Conservation (phyloP, 2,797 vertebrate genomes). For the Poecile montanus region DNA sequence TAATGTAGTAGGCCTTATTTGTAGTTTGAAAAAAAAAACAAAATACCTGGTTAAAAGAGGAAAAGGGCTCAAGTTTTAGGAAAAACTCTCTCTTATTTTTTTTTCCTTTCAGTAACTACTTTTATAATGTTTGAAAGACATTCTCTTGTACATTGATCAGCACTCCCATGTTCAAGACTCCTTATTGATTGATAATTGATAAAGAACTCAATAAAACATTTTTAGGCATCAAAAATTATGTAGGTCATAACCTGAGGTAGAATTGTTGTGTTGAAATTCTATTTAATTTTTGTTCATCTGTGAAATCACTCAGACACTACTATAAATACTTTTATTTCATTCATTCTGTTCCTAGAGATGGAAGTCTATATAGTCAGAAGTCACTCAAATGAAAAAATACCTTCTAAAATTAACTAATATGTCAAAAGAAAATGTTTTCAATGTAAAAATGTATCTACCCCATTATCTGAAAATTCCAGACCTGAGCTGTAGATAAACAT, state of each 20-base stretch:
- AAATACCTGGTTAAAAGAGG: neutral
- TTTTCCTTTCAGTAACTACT: neutral
- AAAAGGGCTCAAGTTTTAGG: neutral
- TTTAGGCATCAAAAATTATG: neutral
- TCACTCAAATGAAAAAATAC: neutral
- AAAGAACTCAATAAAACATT: neutral
- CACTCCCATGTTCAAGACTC: neutral
- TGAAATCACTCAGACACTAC: neutral
- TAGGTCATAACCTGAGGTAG: neutral
- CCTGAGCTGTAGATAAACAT: neutral
- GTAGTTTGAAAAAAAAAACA: neutral
- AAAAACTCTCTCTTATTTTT: fast-evolving
- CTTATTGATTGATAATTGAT: neutral
- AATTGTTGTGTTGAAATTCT: neutral
- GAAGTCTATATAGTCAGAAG: neutral
- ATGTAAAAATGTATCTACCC: neutral
- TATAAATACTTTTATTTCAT: neutral
- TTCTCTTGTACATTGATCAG: neutral
- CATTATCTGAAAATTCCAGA: neutral
- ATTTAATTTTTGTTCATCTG: neutral
- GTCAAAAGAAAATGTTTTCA: neutral
- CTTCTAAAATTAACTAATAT: neutral
- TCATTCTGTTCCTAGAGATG: neutral
- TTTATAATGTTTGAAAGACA: neutral
- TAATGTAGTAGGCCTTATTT: neutral